Evolutionary conservation across 2,888 invertebrate genomes (phyloP).

Genomic region (Clivina fossor): DNA sequence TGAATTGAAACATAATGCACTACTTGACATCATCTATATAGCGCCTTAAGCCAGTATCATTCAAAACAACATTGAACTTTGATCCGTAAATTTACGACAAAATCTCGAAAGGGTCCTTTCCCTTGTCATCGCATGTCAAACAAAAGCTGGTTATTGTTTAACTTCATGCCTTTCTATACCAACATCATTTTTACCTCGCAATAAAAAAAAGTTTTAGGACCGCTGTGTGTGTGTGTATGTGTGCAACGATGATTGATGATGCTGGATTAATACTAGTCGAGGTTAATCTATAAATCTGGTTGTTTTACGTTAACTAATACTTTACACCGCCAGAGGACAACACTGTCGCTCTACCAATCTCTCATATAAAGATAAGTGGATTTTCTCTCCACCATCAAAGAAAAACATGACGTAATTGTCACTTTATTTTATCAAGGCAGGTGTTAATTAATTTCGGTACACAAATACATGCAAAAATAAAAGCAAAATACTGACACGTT

Average conservation of each 20-base stretch:
- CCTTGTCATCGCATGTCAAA: conserved; percentile 12
- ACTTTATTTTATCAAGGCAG: conserved; percentile 9
- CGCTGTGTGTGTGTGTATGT: conserved; percentile 2
- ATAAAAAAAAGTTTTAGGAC: conserved; percentile 22
- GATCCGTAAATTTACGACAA: too few relatives aligned
- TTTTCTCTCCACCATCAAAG: too few relatives aligned
- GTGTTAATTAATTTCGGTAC: conserved; percentile 11
- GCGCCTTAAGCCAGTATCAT: too few relatives aligned
- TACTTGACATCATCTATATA: too few relatives aligned
- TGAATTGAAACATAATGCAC: too few relatives aligned
- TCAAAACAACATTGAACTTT: too few relatives aligned
- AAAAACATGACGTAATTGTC: conserved; percentile 4
- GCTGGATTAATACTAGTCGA: conserved; percentile 22
- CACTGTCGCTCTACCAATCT: too few relatives aligned
- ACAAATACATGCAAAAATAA: too few relatives aligned
- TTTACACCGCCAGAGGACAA: too few relatives aligned
- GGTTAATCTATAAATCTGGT: conserved; percentile 29
- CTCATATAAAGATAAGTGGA: too few relatives aligned
- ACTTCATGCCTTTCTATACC: background rate
- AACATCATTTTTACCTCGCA: conserved; percentile 11
- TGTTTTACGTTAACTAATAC: conserved; percentile 23
- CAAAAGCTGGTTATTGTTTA: conserved; percentile 9
- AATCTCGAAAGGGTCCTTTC: conserved; percentile 15
- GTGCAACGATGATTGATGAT: conserved; percentile 26
- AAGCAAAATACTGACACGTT: too few relatives aligned